Evolutionary conservation across 2,888 invertebrate genomes (phyloP).

Genomic region (Acrobasis repandana): DNA sequence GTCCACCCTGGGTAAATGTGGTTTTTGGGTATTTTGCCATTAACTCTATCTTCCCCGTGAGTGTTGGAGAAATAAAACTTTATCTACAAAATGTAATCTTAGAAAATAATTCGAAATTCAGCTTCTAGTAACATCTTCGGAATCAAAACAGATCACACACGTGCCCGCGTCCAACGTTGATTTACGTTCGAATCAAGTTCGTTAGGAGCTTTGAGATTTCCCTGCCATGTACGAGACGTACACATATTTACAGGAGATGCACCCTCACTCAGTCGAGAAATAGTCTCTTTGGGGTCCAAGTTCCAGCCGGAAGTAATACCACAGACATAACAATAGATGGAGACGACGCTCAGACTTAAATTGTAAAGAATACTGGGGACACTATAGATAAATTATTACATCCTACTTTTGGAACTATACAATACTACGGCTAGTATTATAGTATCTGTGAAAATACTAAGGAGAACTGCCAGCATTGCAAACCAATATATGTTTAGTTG

Average conservation of each 20-base stretch:
- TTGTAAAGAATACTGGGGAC: not conserved
- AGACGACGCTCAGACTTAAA: not conserved
- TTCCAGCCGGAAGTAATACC: constrained; percentile 54
- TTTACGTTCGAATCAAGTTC: constrained; percentile 12
- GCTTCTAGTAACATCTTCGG: not conserved
- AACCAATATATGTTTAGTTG: too few species aligned
- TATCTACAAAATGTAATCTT: too few species aligned
- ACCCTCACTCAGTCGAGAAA: constrained; percentile 69
- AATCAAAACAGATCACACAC: not conserved
- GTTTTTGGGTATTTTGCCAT: too few species aligned
- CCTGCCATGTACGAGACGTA: not conserved
- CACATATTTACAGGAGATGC: constrained; percentile 35
- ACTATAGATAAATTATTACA: too few species aligned
- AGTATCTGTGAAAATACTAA: too few species aligned
- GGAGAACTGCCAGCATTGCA: too few species aligned
- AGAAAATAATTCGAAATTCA: too few species aligned
- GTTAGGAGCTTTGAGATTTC: constrained; percentile 1
- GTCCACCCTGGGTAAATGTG: too few species aligned
- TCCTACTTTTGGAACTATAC: too few species aligned
- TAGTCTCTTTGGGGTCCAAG: constrained; percentile 64
- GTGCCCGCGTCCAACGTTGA: not conserved
- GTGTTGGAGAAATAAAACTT: too few species aligned
- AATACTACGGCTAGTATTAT: too few species aligned
- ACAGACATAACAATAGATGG: constrained; percentile 36
- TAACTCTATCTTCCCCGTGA: too few species aligned